A percentile compares a stretch with the other conserved stretches of the same genome.
Evolutionary conservation across 2,888 invertebrate genomes (phyloP).

Genomic region (Watsonalla binaria): DNA sequence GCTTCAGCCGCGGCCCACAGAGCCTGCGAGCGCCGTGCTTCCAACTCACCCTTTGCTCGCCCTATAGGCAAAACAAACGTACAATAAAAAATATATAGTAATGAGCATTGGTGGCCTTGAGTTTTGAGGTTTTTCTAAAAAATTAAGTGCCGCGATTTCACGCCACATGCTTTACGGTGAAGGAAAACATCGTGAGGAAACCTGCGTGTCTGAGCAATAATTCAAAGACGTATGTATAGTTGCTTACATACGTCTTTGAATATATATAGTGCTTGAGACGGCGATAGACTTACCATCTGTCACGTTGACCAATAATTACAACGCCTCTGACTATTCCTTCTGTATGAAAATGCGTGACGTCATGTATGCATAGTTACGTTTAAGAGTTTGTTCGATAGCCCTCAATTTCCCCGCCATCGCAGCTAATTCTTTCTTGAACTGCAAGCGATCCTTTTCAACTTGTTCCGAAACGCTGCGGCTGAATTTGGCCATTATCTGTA

Average conservation of each 20-base stretch:
- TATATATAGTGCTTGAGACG: slow-evolving; percentile 7
- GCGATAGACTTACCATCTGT: no score
- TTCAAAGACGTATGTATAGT: no score
- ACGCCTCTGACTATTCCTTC: no score
- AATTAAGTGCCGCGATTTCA: no score
- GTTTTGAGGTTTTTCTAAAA: background rate
- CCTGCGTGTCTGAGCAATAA: no score
- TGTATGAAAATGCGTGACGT: no score
- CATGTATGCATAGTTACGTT: no score
- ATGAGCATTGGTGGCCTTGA: background rate
- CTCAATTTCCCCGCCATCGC: slow-evolving; percentile 85
- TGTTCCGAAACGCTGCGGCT: slow-evolving; percentile 73
- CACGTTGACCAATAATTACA: no score
- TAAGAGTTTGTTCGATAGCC: slow-evolving; percentile 88
- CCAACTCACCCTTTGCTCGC: slow-evolving; percentile 84
- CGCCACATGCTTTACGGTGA: no score
- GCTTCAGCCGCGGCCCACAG: slow-evolving; percentile 97
- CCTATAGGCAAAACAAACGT: slow-evolving; percentile 56
- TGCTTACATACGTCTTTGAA: no score
- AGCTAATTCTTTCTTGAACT: slow-evolving; percentile 85
- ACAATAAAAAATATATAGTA: slow-evolving; percentile 2
- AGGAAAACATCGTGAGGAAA: no score
- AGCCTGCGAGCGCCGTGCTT: slow-evolving; percentile 89
- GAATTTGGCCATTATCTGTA: slow-evolving; percentile 50
- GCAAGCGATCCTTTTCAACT: slow-evolving; percentile 83